Percentiles rank a stretch among this genome's conserved stretches.
These are phyloP conservation scores for Amaurobius ferox DNA, from an alignment of 2,888 invertebrate genomes.

Conservation along the genomic window DNA sequence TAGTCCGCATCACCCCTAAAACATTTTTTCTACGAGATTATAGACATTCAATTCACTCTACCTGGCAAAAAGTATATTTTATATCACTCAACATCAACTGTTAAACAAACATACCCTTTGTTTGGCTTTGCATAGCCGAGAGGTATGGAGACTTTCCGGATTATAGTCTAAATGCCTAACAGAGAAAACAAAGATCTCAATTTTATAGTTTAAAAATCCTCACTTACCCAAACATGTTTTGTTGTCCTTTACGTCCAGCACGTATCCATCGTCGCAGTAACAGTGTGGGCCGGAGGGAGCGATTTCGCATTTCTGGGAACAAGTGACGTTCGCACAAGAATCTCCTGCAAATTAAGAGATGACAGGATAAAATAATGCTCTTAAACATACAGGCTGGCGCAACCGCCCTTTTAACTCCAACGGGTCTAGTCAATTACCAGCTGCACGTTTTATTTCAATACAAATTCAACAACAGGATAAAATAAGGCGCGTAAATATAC, in stretches of 20 bases:
- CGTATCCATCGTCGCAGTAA: constrained; percentile 73
- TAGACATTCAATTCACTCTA: too few species aligned
- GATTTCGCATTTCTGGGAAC: constrained; percentile 60
- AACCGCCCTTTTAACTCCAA: too few species aligned
- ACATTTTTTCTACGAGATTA: too few species aligned
- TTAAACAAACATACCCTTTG: neutral
- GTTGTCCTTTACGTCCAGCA: constrained; percentile 52
- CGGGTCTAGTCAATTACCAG: neutral
- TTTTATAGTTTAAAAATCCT: too few species aligned
- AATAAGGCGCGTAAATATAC: too few species aligned
- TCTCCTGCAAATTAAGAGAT: constrained; percentile 18
- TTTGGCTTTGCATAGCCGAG: neutral
- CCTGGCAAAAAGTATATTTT: too few species aligned
- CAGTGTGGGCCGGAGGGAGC: constrained; percentile 72
- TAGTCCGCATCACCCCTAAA: too few species aligned
- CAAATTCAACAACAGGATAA: too few species aligned
- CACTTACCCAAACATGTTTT: constrained; percentile 69
- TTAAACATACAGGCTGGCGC: too few species aligned
- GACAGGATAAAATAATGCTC: too few species aligned
- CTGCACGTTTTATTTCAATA: too few species aligned
- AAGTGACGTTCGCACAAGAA: constrained; percentile 53
- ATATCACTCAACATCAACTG: too few species aligned
- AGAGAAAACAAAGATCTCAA: neutral
- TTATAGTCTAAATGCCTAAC: neutral
- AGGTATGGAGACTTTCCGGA: neutral